A percentile compares a stretch with the other conserved stretches of the same genome.
These are phyloP conservation scores for Drosophila parabipectinata DNA, from an alignment of 1,140 invertebrate genomes.

Conservation along the genomic window DNA sequence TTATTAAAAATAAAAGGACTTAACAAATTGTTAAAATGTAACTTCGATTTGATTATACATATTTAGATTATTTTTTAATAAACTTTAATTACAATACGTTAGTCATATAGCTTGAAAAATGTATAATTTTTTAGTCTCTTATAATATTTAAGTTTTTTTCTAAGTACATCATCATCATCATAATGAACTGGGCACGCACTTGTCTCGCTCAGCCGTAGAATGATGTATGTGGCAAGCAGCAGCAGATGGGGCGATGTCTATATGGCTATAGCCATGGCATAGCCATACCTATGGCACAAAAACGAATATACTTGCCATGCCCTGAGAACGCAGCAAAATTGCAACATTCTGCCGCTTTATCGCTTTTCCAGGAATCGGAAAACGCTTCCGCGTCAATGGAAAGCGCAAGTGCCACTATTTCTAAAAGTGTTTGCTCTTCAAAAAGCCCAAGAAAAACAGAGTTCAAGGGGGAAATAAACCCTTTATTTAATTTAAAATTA, in stretches of 20 bases:
- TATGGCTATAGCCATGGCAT: conserved; percentile 32
- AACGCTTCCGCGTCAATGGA: conserved; percentile 75
- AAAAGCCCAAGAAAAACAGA: no score
- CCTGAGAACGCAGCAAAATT: conserved; percentile 30
- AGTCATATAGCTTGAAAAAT: no score
- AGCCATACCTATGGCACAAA: conserved; percentile 26
- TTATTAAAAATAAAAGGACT: no score
- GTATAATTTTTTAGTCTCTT: no score
- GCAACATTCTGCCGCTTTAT: conserved; percentile 59
- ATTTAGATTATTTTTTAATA: no score
- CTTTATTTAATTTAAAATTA: background rate
- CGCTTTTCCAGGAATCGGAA: conserved; percentile 72
- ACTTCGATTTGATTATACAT: no score
- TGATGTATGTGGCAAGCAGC: conserved; percentile 67
- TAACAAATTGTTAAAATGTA: no score
- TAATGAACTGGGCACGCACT: conserved; percentile 82
- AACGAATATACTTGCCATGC: conserved; percentile 6
- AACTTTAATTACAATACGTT: no score
- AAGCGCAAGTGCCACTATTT: conserved; percentile 45
- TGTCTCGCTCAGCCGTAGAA: conserved; percentile 76
- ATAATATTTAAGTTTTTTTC: no score
- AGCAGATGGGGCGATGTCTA: conserved; percentile 40
- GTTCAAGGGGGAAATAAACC: background rate
- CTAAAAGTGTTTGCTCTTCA: background rate
- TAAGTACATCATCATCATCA: conserved; percentile 32